Base-by-base conservation (phyloP, 2,888 invertebrate genomes). In the Conchocele bisecta region DNA sequence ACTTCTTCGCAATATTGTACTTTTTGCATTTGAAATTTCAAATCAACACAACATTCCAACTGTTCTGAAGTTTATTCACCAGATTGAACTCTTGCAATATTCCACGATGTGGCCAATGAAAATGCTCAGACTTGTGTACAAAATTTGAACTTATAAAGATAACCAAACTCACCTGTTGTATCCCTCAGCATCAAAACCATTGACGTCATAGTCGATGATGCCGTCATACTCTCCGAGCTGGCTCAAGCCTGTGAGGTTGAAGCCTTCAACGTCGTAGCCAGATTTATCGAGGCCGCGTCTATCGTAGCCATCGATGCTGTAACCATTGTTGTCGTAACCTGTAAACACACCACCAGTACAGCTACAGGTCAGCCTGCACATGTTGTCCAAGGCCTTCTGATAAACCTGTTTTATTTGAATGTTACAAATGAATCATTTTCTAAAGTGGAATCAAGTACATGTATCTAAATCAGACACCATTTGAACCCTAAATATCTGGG, bases 251-350 rank as follows among this genome's bases (percentile, higher is more conserved):
- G 86, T 83, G 29, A 86, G 57, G 72, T 89, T 88, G 64, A 85
- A 89, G 3, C 87, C 88, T 28, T 85, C 83, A 11, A 79, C 73
- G 69, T 86, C 85, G 65, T 80, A 90, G 7, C 90, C 89, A 17
- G 84, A 63, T n/a, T 75, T 74, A 61, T 89, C 83, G 57, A 86
- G 87, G 28, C 90, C 89, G 57, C 81, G 75, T 5, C 83, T 68
- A 73, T 88, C 83, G 67, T 82, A 82, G 9, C 89, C 89, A 17
- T 82, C 72, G 48, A 50, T 61, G 54, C 84, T 83, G 75, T 83
- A 87, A 5, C 89, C 89, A 61, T 84, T 82, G 31, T 72, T 64
- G 75, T 89, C 84, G 83, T 75, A 89, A 28, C 89, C 89, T 86
- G 75, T n/a, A n/a, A n/a, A n/a, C n/a, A n/a, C n/a, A n/a, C n/a